These are phyloP conservation scores for Melanchra persicariae DNA, from an alignment of 2,888 invertebrate genomes.

Conservation along the genomic window DNA sequence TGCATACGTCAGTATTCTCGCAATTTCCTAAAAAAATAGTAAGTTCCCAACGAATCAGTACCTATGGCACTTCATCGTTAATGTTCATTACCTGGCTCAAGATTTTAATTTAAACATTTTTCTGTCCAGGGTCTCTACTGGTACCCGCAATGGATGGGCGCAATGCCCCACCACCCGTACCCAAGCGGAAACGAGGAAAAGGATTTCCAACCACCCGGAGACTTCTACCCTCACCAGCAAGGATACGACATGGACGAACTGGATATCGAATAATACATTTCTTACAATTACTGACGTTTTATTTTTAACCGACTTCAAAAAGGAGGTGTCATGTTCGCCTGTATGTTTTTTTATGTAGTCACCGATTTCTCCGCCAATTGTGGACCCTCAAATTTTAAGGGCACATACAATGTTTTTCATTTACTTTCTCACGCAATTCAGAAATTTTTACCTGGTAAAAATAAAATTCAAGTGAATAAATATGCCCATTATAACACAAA, in stretches of 20 bases:
- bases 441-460: too few species aligned
- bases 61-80: neutral
- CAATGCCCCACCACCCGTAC: conserved; percentile 83
- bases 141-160: conserved; percentile 89
- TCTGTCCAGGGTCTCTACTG: conserved; percentile 84
- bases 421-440: too few species aligned
- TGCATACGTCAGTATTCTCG: neutral
- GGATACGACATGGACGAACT: conserved; percentile 76
- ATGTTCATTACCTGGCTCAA: neutral
- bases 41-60: neutral
- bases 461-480: too few species aligned
- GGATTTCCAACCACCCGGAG: conserved; percentile 72
- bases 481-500: too few species aligned
- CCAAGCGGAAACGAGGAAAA: conserved; percentile 70
- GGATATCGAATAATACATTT: conserved; percentile 67
- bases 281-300: conserved; percentile 41
- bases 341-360: too few species aligned
- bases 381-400: too few species aligned
- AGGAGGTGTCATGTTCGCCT: too few species aligned
- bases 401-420: too few species aligned
- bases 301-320: too few species aligned
- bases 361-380: too few species aligned
- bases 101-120: neutral
- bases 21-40: too few species aligned
- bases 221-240: conserved; percentile 82